Evolutionary conservation across 1,140 invertebrate species (phyloP), one percentile per base, ranked within the genome.

Genomic region (Matsumurasca onukii): DNA sequence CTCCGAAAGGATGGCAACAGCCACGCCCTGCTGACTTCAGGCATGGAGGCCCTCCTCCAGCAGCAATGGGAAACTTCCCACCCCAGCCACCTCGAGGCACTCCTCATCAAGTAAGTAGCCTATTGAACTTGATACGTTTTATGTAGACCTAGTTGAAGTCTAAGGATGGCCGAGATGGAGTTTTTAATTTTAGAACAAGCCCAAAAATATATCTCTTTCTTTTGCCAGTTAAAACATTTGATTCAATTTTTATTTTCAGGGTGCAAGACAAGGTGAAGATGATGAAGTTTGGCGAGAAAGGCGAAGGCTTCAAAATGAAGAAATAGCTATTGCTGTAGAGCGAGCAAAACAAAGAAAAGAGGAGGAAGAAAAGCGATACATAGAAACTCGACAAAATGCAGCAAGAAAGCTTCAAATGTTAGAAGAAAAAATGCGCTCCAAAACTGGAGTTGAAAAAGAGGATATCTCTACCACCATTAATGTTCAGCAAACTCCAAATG

Each of bases 361-460:
- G 74, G 90, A 94, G 74, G 91, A 93, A 76, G 91, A 94, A 75
- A 89, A 91, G 72, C 85, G 89, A 59, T 90, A 84, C 73, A 85
- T 88, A 70, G 83, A 86, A 70, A 83, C 80, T 22, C 80, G 78
- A 15, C 82, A 80, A 13, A 81, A 81, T 22, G 77, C 82, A 31
- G 80, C 81, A 25, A 78, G 81, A 31, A 72, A 73, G 45, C 59
- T 71, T 63, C 71, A 69, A 55, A 66, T 67, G 29, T 69, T 70
- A 22, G 70, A 74, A 48, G 69, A 72, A 51, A 67, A 66, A 61
- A 70, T 67, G 70, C 73, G 30, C 17, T 67, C 17, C 72, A 75
- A 69, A 77, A 79, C 66, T 72, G 75, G 64, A 34, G 73, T 73
- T 65, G 76, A 74, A 63, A 34, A 62, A 52, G 34, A 52, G 57